Evolutionary conservation across 2,113 vertebrate species (phyloP).

Genomic region (Gambusia holbrooki): DNA sequence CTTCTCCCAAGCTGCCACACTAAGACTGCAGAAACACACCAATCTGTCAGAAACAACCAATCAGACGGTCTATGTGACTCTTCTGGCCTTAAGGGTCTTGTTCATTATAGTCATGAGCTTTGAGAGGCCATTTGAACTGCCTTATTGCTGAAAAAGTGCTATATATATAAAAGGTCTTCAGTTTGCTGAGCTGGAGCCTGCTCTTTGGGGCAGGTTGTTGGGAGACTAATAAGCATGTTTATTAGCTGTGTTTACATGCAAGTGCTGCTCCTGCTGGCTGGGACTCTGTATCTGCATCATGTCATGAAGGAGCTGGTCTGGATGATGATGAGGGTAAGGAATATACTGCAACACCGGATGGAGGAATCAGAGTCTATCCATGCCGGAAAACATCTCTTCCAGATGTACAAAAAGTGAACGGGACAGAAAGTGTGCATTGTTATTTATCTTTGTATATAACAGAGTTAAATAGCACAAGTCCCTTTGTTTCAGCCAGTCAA

Average conservation of each 20-base stretch:
- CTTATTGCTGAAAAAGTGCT: no score
- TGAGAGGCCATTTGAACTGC: slow-evolving; percentile 74
- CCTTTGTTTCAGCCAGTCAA: slow-evolving; percentile 43
- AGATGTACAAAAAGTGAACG: neutral
- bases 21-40: no score
- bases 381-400: slow-evolving; percentile 1
- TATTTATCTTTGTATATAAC: slow-evolving; percentile 19
- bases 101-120: slow-evolving; percentile 68
- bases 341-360: slow-evolving; percentile 17
- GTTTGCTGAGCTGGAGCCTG: slow-evolving; percentile 36
- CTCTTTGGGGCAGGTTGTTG: slow-evolving; percentile 67
- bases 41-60: no score
- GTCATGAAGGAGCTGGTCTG: slow-evolving; percentile 21
- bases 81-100: slow-evolving; percentile 55
- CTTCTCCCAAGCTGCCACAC: no score
- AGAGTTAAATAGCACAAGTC: slow-evolving; percentile 31
- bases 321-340: slow-evolving; percentile 46
- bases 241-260: slow-evolving; percentile 54
- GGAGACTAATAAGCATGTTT: slow-evolving; percentile 76
- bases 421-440: neutral
- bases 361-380: slow-evolving; percentile 7
- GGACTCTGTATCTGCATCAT: slow-evolving; percentile 18
- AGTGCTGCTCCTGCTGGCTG: slow-evolving; percentile 11
- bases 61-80: slow-evolving; percentile 13
- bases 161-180: no score